These are phyloP conservation scores for Palythoa grandis DNA, from an alignment of 92 coral and sea anemone genomes.

Conservation along the genomic window DNA sequence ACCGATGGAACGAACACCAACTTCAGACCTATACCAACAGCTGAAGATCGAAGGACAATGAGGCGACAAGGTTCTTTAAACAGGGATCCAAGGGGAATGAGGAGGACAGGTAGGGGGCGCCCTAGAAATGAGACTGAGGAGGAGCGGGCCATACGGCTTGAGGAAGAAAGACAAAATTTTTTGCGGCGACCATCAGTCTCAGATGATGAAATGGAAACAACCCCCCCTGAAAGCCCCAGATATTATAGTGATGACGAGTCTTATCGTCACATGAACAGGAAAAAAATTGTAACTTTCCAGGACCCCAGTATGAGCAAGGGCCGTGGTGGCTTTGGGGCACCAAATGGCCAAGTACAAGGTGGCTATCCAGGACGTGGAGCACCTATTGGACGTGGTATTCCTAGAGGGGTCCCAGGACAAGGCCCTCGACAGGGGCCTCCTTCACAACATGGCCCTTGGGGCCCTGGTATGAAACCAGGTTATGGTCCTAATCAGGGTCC, in stretches of 20 bases:
- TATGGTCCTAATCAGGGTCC: constrained; percentile 66
- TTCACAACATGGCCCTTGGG: constrained; percentile 33
- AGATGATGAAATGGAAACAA: constrained; percentile 94
- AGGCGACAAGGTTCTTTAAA: constrained; percentile 77
- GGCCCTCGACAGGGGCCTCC: constrained; percentile 48
- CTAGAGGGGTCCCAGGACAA: constrained; percentile 44
- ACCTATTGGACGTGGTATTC: constrained; percentile 37
- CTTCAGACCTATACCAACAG: constrained; percentile 89
- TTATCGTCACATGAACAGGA: constrained; percentile 62
- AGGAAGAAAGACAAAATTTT: constrained; percentile 67
- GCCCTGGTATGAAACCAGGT: constrained; percentile 21
- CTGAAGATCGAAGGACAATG: constrained; percentile 87
- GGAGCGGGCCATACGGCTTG: constrained; percentile 68
- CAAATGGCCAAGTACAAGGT: constrained; percentile 48
- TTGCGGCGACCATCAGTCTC: constrained; percentile 94
- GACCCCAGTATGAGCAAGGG: constrained; percentile 55
- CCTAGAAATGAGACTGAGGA: constrained; percentile 61
- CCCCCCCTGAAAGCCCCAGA: constrained; percentile 78
- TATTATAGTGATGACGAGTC: constrained; percentile 86
- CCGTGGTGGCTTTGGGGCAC: constrained; percentile 23
- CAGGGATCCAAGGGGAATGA: constrained; percentile 71
- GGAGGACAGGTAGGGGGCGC: constrained; percentile 59
- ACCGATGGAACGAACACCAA: constrained; percentile 71
- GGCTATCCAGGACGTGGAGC: constrained; percentile 36
- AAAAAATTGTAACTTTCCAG: constrained; percentile 79